These are phyloP conservation scores for Dryadula phaetusa DNA, from an alignment of 2,888 invertebrate species.

Conservation along the genomic window DNA sequence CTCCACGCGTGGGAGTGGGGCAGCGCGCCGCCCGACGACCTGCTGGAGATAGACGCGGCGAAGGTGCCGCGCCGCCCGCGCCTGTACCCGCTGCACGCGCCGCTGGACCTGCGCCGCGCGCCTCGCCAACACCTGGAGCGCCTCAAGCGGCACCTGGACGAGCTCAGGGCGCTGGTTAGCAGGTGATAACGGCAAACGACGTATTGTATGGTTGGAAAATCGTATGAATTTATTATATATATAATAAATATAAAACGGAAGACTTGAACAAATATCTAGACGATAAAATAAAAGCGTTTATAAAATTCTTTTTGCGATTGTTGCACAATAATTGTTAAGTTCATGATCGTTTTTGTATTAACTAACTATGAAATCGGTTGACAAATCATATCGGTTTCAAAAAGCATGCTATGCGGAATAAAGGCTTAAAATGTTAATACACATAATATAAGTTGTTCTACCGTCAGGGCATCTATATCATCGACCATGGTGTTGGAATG, in stretches of 20 bases:
- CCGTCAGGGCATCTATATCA: constrained; percentile 60
- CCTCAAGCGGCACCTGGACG: constrained; percentile 64
- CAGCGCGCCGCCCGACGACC: constrained; percentile 64
- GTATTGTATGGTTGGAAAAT: neutral
- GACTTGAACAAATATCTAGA: too few species aligned
- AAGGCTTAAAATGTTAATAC: too few species aligned
- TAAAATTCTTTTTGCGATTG: too few species aligned
- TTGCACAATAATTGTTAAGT: too few species aligned
- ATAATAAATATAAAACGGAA: too few species aligned
- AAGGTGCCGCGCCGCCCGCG: constrained; percentile 61
- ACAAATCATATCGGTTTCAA: too few species aligned
- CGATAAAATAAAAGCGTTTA: too few species aligned
- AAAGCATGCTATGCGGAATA: too few species aligned
- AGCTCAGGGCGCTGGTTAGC: constrained; percentile 60
- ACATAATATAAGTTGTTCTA: too few species aligned
- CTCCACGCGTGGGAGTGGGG: constrained; percentile 72
- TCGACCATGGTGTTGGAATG: constrained; percentile 65
- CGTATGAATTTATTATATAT: too few species aligned
- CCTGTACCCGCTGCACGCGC: constrained; percentile 72
- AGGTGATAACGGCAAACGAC: constrained; percentile 56
- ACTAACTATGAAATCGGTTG: too few species aligned
- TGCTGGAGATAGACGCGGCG: constrained; percentile 67
- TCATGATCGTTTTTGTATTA: too few species aligned
- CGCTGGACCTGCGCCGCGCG: constrained; percentile 62
- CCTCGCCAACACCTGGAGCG: constrained; percentile 55